Base-by-base conservation (phyloP, 2,113 vertebrate genomes). In the Planiliza haematocheilus region DNA sequence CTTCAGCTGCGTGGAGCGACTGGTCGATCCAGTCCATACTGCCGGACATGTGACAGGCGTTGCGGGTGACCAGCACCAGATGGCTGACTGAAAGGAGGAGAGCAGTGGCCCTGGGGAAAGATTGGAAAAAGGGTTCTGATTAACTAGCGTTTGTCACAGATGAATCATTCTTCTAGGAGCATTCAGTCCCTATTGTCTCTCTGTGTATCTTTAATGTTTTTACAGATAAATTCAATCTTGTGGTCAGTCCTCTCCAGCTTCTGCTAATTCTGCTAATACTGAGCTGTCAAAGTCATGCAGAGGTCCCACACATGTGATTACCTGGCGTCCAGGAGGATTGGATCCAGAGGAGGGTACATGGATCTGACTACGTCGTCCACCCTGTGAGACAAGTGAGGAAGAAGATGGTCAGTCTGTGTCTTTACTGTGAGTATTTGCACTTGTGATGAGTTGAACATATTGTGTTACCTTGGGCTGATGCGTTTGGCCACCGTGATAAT, bases 261-360 rank as follows among this genome's bases (percentile, higher is more conserved):
- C 46, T 38, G 17, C 37, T n/a, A n/a, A n/a, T n/a, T n/a, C n/a
- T n/a, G n/a, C n/a, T n/a, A n/a, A n/a, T n/a, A 50, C 7, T 20
- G 14, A 16, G 38, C 11, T 36, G 37, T 45, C 10, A 10, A 63
- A 60, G 30, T 68, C 9, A 39, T 30, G 21, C 42, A 21, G 10
- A 42, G 53, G 42, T n/a, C n/a, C n/a, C 49, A 37, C 12, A 36
- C 57, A 43, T 51, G n/a, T 14, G 42, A 65, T 90, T 93, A 96
- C 97, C 97, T 95, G 2, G 97, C 97, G 0, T 99, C 97, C 81
- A 98, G 93, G 57, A 99, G 95, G 70, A 98, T 97, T 6, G 97
- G 97, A 82, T 98, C 97, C 93, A 98, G 82, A 0, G 97, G 97
- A 0, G 96, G 97, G 82, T 98, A 98, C 97, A 99, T 98, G 0